Evolutionary conservation across 2,113 vertebrate species (phyloP), one percentile per base, ranked within the genome.

Genomic region (Natator depressus): DNA sequence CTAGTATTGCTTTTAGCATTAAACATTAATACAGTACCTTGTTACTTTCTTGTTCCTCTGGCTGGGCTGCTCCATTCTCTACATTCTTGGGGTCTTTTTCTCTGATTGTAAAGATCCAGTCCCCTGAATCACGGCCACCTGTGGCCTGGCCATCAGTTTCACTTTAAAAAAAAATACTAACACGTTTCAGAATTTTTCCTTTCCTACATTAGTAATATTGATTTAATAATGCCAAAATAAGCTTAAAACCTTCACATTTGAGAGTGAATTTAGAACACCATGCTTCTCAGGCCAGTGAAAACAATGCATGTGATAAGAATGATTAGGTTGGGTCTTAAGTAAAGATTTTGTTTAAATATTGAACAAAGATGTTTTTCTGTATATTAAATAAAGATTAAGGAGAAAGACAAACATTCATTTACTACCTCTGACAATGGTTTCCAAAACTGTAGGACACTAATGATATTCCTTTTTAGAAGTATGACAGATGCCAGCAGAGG

Each of bases 31-130:
- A 78, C 5, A 91, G 75, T 82, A 99, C 99, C 98, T 98, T 97
- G 85, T 98, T 98, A 85, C 95, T 98, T 76, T 98, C 98, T 17
- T 98, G 93, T 78, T 99, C 98, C 2, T 98, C 97, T 2, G 96
- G 97, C 94, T 98, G 98, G 6, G 98, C 97, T 47, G 98, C 98
- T 93, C 99, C 99, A 6, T 99, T 99, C 93, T 98, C 98, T 19
- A 99, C 79, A 88, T 97, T 98, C 80, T 98, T 98, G 50, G 98
- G 98, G 92, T 99, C 98, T 89, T 99, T 99, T 96, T 99, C 99
- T 96, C 96, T 98, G 97, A 99, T 99, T 54, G 99, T 99, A 94
- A 99, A 99, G 96, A 99, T 99, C 99, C 99, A 99, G 65, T 99
- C 98, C 69, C 95, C 98, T 13, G 98, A 93, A 62, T 99, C 98